These are phyloP conservation scores for Rhynchonycteris naso DNA, from an alignment of 2,797 vertebrate species.

Conservation along the genomic window DNA sequence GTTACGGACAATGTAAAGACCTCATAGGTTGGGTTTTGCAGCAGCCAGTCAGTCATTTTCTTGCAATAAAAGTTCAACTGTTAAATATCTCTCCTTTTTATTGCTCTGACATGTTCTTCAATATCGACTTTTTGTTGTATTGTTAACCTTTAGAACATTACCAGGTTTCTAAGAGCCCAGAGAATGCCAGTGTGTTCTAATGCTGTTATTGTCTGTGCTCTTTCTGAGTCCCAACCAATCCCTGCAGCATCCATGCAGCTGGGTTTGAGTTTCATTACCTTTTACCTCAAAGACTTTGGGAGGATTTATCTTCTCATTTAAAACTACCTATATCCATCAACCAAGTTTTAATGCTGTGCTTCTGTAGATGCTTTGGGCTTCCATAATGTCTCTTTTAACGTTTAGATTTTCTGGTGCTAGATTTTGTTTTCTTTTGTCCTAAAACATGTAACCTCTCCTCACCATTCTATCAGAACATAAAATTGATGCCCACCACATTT, in stretches of 20 bases:
- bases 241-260: background rate
- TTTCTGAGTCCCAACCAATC: background rate
- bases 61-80: background rate
- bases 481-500: background rate
- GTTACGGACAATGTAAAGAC: background rate
- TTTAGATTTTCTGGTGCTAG: background rate
- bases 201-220: background rate
- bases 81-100: background rate
- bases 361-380: background rate
- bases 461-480: background rate
- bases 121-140: background rate
- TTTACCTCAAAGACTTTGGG: background rate
- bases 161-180: background rate
- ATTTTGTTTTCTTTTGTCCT: conserved; percentile 2
- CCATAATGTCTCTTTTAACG: background rate
- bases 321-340: background rate
- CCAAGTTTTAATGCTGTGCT: background rate
- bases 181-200: background rate
- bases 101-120: background rate
- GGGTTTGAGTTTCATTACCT: background rate
- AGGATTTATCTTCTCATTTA: conserved; percentile 7
- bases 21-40: background rate
- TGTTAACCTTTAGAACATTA: conserved; percentile 24
- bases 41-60: background rate
- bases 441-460: background rate